Percentiles rank a stretch among this genome's conserved stretches.
Conservation (phyloP, 2,113 vertebrate species). For the Leiothrix lutea region DNA sequence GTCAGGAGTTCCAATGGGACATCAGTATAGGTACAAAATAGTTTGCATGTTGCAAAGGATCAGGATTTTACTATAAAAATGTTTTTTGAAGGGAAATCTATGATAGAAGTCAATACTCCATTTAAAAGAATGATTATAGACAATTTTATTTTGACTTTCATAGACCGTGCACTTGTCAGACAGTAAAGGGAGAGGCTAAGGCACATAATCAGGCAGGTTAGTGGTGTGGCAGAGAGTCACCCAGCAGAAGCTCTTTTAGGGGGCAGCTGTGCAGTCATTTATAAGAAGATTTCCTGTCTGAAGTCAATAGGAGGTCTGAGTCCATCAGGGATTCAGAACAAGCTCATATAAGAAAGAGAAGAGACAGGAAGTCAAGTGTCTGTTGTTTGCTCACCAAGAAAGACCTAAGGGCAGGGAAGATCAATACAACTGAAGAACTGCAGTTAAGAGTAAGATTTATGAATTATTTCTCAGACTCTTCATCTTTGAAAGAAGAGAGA, state of each 20-base stretch:
- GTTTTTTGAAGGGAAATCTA: background rate
- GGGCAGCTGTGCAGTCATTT: background rate
- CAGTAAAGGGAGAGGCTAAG: background rate
- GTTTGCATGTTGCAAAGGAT: background rate
- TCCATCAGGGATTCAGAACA: background rate
- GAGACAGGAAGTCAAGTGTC: conserved; percentile 8
- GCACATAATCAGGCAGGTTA: background rate
- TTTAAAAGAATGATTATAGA: background rate
- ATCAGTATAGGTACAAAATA: background rate
- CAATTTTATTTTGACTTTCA: background rate
- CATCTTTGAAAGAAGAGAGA: background rate
- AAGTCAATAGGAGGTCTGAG: background rate
- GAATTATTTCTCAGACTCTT: conserved; percentile 22
- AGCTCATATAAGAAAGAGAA: background rate
- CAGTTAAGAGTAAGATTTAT: conserved; percentile 23
- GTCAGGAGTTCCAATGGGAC: background rate
- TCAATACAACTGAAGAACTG: background rate
- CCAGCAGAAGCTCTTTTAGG: background rate
- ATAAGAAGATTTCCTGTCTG: background rate
- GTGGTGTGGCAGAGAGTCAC: background rate
- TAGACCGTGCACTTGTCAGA: background rate
- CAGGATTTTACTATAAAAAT: background rate
- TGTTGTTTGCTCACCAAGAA: background rate
- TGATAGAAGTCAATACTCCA: background rate
- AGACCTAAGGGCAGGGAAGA: conserved; percentile 9